phyloP scores from a whole-genome alignment of 2,888 invertebrate species.

The Plemyria rubiginata region DNA sequence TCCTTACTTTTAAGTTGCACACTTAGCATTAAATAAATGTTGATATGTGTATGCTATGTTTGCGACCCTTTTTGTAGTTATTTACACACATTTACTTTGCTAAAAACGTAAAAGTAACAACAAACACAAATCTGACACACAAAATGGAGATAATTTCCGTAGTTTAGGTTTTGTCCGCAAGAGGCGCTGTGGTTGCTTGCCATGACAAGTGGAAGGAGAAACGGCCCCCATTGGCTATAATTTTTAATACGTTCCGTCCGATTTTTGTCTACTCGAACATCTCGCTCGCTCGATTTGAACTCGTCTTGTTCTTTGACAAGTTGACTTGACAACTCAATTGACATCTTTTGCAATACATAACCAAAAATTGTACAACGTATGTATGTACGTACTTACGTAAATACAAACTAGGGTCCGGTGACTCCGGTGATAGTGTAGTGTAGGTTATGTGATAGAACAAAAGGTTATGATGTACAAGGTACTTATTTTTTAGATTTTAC shows the following conservation, averaged over 20 bases:
- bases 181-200: slow-evolving; percentile 67
- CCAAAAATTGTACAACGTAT: slow-evolving; percentile 49
- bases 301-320: too few relatives aligned
- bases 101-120: slow-evolving; percentile 79
- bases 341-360: slow-evolving; percentile 52
- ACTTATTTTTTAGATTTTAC: background rate
- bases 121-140: slow-evolving; percentile 86
- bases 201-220: slow-evolving; percentile 58
- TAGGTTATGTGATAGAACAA: background rate
- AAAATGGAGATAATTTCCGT: slow-evolving; percentile 87
- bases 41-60: slow-evolving; percentile 50
- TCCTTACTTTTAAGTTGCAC: slow-evolving; percentile 35
- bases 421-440: too few relatives aligned
- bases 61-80: slow-evolving; percentile 61
- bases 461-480: background rate
- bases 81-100: slow-evolving; percentile 64
- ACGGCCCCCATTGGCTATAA: slow-evolving; percentile 60
- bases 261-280: too few relatives aligned
- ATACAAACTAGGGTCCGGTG: background rate
- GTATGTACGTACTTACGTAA: slow-evolving; percentile 1
- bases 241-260: slow-evolving; percentile 65
- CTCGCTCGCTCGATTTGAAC: too few relatives aligned
- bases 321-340: slow-evolving; percentile 40
- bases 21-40: slow-evolving; percentile 50
- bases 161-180: slow-evolving; percentile 77